phyloP scores from a whole-genome alignment of 1,140 invertebrate genomes.

The Megalonaias nervosa region DNA sequence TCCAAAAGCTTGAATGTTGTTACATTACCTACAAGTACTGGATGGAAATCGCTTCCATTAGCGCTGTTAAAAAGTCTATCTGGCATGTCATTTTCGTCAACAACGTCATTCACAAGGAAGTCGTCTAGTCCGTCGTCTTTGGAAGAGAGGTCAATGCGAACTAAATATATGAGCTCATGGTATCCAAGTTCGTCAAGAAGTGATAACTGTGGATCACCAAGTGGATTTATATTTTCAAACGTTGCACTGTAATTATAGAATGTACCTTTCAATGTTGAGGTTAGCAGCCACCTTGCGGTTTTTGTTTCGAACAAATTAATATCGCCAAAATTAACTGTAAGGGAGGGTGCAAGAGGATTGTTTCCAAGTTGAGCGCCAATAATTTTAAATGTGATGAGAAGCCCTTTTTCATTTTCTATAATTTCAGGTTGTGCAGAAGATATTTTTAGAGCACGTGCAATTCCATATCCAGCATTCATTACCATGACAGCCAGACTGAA shows the following conservation, averaged over 20 bases:
- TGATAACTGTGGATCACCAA: slow-evolving; percentile 52
- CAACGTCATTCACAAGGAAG: slow-evolving; percentile 45
- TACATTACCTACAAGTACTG: slow-evolving; percentile 24
- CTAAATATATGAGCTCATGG: slow-evolving; percentile 46
- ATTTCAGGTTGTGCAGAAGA: slow-evolving; percentile 58
- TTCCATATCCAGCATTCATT: slow-evolving; percentile 45
- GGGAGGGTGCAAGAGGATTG: slow-evolving; percentile 35
- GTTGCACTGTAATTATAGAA: slow-evolving; percentile 52
- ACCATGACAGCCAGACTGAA: slow-evolving; percentile 49
- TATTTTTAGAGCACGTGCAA: slow-evolving; percentile 45
- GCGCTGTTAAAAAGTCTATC: slow-evolving; percentile 44
- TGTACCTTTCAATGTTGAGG: slow-evolving; percentile 41
- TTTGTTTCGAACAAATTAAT: slow-evolving; percentile 42
- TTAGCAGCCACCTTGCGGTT: slow-evolving; percentile 47
- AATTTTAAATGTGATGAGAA: slow-evolving; percentile 52
- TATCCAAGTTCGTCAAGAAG: slow-evolving; percentile 43
- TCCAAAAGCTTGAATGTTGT: slow-evolving; percentile 4
- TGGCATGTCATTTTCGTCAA: slow-evolving; percentile 33
- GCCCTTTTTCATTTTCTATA: slow-evolving; percentile 55
- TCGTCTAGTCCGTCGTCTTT: slow-evolving; percentile 41
- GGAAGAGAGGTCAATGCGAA: slow-evolving; percentile 34
- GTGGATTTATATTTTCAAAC: slow-evolving; percentile 53
- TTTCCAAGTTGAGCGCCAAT: slow-evolving; percentile 40
- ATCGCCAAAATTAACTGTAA: slow-evolving; percentile 50
- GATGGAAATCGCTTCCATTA: slow-evolving; percentile 23